Evolutionary conservation across 2,113 vertebrate species (phyloP).

Genomic region (Ellobius talpinus): DNA sequence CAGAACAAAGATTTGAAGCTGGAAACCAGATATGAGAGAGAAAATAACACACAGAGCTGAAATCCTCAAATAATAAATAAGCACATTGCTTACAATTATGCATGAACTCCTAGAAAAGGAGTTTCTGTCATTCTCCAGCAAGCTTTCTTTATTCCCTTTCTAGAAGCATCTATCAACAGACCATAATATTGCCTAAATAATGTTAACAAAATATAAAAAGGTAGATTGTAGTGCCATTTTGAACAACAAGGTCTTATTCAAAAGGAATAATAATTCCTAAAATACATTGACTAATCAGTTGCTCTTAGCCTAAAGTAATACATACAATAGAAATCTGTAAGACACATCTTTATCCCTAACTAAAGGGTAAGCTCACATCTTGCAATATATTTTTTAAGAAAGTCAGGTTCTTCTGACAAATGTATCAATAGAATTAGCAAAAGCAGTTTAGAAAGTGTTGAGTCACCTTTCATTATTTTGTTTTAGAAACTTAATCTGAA

Average conservation of each 20-base stretch:
- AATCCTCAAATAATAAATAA: neutral
- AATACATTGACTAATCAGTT: rapidly evolving
- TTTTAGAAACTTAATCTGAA: conserved; percentile 6
- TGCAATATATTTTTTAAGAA: neutral
- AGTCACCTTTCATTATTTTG: neutral
- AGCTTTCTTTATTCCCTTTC: neutral
- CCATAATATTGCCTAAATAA: neutral
- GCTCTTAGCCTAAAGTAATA: neutral
- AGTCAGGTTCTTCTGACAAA: neutral
- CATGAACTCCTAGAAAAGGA: neutral
- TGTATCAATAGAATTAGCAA: neutral
- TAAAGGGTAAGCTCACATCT: neutral
- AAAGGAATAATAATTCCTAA: neutral
- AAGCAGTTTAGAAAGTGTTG: neutral
- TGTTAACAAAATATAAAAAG: neutral
- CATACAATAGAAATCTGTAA: neutral
- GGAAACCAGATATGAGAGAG: neutral
- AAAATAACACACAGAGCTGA: neutral
- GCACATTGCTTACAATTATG: neutral
- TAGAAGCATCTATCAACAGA: neutral
- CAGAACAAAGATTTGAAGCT: neutral
- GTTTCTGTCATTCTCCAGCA: neutral
- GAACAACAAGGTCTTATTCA: neutral
- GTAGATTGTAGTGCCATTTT: neutral
- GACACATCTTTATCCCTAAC: neutral